A percentile compares a stretch with the other conserved stretches of the same genome.
phyloP scores from a whole-genome alignment of 1,140 invertebrate genomes.

The Bradynema listronoti region DNA sequence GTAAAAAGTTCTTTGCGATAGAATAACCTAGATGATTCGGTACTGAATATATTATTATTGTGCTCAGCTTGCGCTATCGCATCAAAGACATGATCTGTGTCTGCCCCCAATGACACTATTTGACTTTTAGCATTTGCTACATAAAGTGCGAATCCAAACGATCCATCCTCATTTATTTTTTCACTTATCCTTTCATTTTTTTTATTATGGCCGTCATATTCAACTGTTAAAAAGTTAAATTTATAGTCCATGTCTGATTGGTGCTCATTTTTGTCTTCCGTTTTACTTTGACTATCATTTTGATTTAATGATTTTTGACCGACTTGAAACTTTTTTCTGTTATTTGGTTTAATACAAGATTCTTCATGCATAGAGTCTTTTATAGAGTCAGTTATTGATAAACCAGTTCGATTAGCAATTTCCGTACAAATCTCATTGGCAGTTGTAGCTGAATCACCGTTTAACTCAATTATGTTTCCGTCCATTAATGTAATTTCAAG shows the following conservation, averaged over 20 bases:
- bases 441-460: slow-evolving; percentile 95
- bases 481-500: slow-evolving; percentile 99
- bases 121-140: slow-evolving; percentile 73
- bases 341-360: no score
- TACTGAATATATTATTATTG: slow-evolving; percentile 78
- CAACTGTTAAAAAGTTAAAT: no score
- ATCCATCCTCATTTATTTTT: slow-evolving; percentile 85
- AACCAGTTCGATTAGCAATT: no score
- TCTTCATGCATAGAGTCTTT: no score
- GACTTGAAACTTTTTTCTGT: no score
- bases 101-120: slow-evolving; percentile 88
- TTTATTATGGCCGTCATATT: no score
- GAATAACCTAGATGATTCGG: slow-evolving; percentile 75
- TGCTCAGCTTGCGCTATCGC: slow-evolving; percentile 98
- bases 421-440: slow-evolving; percentile 86
- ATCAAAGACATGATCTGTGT: slow-evolving; percentile 98
- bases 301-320: no score
- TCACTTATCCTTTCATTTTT: slow-evolving; percentile 70
- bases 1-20: slow-evolving; percentile 95
- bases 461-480: slow-evolving; percentile 82
- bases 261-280: no score
- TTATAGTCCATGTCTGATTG: no score
- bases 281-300: no score
- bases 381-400: no score
- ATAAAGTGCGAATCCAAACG: slow-evolving; percentile 95